Evolutionary conservation across 1,140 invertebrate species (phyloP), one percentile per base, ranked within the genome.

Genomic region (Drosophila pruinosa): DNA sequence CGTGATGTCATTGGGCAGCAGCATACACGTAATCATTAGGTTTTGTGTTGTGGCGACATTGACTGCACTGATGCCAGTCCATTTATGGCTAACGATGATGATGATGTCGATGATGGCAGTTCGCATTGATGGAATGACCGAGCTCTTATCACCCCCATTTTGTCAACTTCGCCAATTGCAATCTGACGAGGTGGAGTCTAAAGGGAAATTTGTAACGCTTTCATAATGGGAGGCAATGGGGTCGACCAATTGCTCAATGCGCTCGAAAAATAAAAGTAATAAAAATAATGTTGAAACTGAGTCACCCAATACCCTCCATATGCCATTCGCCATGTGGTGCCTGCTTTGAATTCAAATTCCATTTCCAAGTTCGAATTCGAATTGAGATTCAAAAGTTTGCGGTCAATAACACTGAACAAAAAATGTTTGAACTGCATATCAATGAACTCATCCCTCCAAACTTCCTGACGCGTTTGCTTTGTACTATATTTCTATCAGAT

Each of bases 181-280:
- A 41, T 65, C 38, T 15, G 21, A 15, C 14, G 21, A 38, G 28
- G 17, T n/a, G 31, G 7, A 5, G 21, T 28, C 17, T 26, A 69
- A 64, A 54, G 14, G 10, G 19, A 63, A 65, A 83, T 83, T 85
- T 69, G 79, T 85, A 75, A 86, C 79, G 77, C 76, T 80, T 83
- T 83, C 72, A 86, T 83, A 79, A 83, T 67, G 71, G 22, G 24
- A 3, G 6, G 47, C 14, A 53, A 56, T 63, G 47, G 54, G 72
- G 65, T 36, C 41, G 57, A 24, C 2, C 14, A 8, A 58, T 69
- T 81, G 67, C 72, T 41, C 65, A 81, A 82, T 73, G 61, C 19
- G 59, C 6, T 38, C 38, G n/a, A 48, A 41, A 39, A 43, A 57
- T 47, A 53, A 64, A 56, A 56, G 61, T 56, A 53, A 65, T 53